Conservation (phyloP, 1,140 invertebrate genomes). For the Liolophura sinensis region DNA sequence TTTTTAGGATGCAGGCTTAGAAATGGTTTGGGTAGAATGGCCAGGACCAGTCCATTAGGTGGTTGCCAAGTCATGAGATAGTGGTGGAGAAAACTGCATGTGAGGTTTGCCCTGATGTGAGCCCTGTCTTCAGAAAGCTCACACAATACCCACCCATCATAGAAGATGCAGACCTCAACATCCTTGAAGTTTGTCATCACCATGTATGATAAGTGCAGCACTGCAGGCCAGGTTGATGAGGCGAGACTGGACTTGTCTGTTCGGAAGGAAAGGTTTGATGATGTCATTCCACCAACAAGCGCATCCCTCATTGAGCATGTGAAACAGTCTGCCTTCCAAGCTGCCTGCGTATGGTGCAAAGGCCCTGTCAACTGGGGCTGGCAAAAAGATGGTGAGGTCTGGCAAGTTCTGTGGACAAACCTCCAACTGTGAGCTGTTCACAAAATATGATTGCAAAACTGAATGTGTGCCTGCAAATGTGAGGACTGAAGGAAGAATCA, state of each 20-base stretch:
- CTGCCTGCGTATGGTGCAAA: slow-evolving; percentile 16
- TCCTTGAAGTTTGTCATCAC: slow-evolving; percentile 4
- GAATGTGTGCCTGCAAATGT: no score
- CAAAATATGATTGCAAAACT: slow-evolving; percentile 16
- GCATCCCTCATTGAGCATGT: slow-evolving; percentile 20
- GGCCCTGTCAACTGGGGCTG: slow-evolving; percentile 14
- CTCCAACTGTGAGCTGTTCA: slow-evolving; percentile 16
- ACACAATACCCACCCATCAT: slow-evolving; percentile 4
- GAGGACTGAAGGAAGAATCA: no score
- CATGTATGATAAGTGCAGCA: not conserved
- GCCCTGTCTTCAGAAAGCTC: not conserved
- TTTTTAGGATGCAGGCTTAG: not conserved
- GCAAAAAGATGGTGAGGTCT: not conserved
- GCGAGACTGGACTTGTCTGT: slow-evolving; percentile 6
- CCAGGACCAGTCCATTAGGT: not conserved
- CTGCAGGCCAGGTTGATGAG: not conserved
- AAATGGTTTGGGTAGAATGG: not conserved
- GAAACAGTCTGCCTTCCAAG: slow-evolving; percentile 20
- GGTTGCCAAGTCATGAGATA: no score
- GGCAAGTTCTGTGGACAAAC: slow-evolving; percentile 9
- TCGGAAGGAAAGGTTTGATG: slow-evolving; percentile 18
- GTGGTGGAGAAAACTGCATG: no score
- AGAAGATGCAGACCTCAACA: not conserved
- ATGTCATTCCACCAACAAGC: slow-evolving; percentile 20
- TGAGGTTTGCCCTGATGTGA: not conserved